phyloP scores from a whole-genome alignment of 1,140 invertebrate species.

The Maconellicoccus hirsutus region DNA sequence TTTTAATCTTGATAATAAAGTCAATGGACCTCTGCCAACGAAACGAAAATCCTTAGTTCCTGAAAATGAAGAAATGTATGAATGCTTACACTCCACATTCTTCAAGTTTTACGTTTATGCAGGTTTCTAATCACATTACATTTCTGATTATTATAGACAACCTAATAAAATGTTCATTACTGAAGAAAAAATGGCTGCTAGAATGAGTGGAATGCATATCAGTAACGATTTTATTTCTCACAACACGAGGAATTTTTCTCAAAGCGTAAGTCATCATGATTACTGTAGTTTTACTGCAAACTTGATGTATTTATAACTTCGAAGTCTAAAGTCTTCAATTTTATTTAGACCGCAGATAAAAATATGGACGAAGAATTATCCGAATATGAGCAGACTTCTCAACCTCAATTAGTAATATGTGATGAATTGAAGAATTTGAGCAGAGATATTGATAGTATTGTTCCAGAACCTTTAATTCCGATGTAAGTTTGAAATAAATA shows the following conservation, averaged over 20 bases:
- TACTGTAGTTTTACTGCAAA: no score
- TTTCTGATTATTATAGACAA: not conserved
- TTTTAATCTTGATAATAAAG: not conserved
- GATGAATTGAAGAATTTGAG: conserved; percentile 13
- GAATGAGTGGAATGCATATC: conserved; percentile 58
- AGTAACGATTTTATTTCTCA: conserved; percentile 30
- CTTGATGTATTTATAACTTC: no score
- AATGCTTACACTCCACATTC: no score
- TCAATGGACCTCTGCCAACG: not conserved
- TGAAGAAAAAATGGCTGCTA: conserved; percentile 66
- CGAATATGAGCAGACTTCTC: not conserved
- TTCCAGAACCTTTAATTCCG: conserved; percentile 15
- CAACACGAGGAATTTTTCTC: not conserved
- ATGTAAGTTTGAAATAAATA: conserved; percentile 5
- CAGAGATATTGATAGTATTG: not conserved
- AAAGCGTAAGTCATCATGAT: not conserved
- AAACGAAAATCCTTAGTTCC: conserved; percentile 11
- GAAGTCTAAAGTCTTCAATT: not conserved
- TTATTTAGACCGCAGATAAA: not conserved
- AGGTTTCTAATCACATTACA: not conserved
- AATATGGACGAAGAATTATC: not conserved
- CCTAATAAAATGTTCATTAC: conserved; percentile 63
- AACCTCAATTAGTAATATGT: not conserved
- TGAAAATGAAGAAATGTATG: conserved; percentile 1
- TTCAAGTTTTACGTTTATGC: not conserved